Conservation (phyloP, 2,113 vertebrate species). For the Sinocyclocheilus anophthalmus region DNA sequence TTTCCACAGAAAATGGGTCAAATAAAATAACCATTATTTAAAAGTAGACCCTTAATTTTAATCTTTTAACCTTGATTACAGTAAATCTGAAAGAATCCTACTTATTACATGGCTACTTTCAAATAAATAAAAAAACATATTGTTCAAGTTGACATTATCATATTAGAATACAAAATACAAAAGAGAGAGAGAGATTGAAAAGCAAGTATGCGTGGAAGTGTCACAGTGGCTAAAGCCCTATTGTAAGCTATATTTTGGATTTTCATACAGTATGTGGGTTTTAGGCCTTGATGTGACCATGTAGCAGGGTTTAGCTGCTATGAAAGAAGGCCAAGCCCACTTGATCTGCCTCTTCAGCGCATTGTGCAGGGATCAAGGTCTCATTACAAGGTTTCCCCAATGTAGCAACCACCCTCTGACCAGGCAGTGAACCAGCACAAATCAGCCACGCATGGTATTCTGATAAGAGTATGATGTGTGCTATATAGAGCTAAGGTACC, state of each 20-base stretch:
- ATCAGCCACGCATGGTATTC: constrained; percentile 32
- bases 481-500: constrained; percentile 10
- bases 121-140: background rate
- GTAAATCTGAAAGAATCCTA: too few species aligned
- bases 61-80: too few species aligned
- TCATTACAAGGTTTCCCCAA: constrained; percentile 53
- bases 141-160: background rate
- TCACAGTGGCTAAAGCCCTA: background rate
- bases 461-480: constrained; percentile 43
- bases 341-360: constrained; percentile 48
- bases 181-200: background rate
- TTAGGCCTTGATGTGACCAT: constrained; percentile 34
- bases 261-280: background rate
- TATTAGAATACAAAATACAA: background rate
- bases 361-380: constrained; percentile 47
- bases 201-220: background rate
- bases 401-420: constrained; percentile 53
- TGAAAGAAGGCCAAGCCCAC: constrained; percentile 37
- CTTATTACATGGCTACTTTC: background rate
- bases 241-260: constrained; percentile 11
- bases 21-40: background rate
- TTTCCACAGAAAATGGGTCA: background rate
- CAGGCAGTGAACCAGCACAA: constrained; percentile 35
- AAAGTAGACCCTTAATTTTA: too few species aligned
- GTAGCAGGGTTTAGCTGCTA: constrained; percentile 38